Evolutionary conservation across 2,797 vertebrate species (phyloP).

Genomic region (Alosa sapidissima): DNA sequence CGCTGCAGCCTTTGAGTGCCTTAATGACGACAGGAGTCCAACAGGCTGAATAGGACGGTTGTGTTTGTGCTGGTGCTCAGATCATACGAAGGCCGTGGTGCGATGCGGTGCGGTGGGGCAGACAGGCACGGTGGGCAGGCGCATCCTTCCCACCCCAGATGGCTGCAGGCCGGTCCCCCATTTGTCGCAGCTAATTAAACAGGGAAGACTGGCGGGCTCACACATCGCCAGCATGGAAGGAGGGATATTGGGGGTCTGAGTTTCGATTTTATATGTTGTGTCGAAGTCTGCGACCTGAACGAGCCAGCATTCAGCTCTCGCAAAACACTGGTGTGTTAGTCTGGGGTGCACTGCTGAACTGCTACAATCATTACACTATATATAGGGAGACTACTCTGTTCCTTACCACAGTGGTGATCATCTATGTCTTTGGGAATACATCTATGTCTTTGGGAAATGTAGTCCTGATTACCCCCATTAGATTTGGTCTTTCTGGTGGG

Average conservation of each 20-base stretch:
- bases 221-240: slow-evolving; percentile 53
- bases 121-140: slow-evolving; percentile 15
- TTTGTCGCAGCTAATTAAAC: slow-evolving; percentile 47
- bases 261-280: not conserved
- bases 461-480: too few relatives aligned
- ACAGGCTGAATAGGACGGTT: not conserved
- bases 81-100: not conserved
- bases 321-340: not conserved
- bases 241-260: slow-evolving; percentile 47
- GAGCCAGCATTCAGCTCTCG: not conserved
- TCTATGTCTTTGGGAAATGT: not conserved
- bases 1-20: not conserved
- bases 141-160: slow-evolving; percentile 39
- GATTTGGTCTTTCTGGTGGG: too few relatives aligned
- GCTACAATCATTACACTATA: not conserved
- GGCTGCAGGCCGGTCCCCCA: slow-evolving; percentile 30
- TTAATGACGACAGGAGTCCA: slow-evolving; percentile 35
- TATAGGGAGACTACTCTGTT: not conserved
- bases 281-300: not conserved
- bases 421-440: not conserved
- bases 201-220: slow-evolving; percentile 30
- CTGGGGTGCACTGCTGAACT: not conserved
- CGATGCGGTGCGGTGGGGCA: not conserved
- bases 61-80: not conserved
- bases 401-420: too few relatives aligned